Base-by-base conservation (phyloP, 1,140 invertebrate species). In the Venustaconcha ellipsiformis region DNA sequence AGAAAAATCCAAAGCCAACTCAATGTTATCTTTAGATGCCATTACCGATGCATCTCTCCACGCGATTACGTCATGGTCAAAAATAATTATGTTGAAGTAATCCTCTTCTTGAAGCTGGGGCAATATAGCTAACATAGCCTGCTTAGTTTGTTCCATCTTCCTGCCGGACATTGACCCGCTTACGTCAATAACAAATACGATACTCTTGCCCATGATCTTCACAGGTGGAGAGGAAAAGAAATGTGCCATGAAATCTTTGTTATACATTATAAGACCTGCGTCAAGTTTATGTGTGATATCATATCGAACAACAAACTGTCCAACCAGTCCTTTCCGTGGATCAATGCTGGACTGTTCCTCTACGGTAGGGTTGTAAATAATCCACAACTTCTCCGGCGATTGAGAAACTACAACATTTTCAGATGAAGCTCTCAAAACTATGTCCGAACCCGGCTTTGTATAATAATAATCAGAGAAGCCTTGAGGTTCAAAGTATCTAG, bases 101-200 rank as follows among this genome's bases (percentile, higher is more conserved):
- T 73, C 72, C 8, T 59, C 14, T 30, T 15, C 1, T 11, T 65
- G 72, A 14, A 73, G 65, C 14, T 20, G 56, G 13, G 56, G 59
- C 48, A 73, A 18, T 4, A 73, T 73, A 2, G 57, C 4, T 15
- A 15, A n/a, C 72, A 73, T 73, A 1, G 72, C 72, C 59, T 66
- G 56, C 64, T 55, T 65, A 14, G 67, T 65, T 55, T 73, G 72
- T 59, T 57, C 56, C 4, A 67, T 73, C 17, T 63, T 63, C 14
- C 67, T 73, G 14, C 72, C 72, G 23, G 23, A 23, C 72, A 73
- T 73, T n/a, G 72, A 73, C 17, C 72, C 72, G 56, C 72, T 73
- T 18, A 73, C 56, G 37, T 73, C 72, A 37, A 73, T 73, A 13
- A 73, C 72, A 57, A 73, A 73, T 12, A 73, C 65, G 15, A 73